These are phyloP conservation scores for Girardinus metallicus DNA, from an alignment of 2,797 vertebrate species.

Conservation along the genomic window DNA sequence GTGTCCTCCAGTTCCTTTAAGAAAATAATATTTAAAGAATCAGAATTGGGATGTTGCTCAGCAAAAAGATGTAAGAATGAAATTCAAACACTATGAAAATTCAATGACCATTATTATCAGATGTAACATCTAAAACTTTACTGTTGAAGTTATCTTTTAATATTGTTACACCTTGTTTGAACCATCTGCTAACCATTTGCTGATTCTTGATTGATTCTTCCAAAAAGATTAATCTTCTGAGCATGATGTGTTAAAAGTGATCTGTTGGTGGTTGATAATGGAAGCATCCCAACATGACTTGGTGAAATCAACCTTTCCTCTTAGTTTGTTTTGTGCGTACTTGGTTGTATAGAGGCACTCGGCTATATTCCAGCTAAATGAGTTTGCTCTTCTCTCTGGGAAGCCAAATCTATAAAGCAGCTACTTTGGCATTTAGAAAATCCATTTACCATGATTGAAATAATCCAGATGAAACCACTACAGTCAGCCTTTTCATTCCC, in stretches of 20 bases:
- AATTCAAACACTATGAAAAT: not conserved
- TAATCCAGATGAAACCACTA: slow-evolving; percentile 77
- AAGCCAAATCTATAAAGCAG: slow-evolving; percentile 76
- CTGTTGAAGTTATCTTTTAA: not conserved
- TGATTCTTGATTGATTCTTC: too few species aligned
- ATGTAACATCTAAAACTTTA: not conserved
- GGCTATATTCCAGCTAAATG: slow-evolving; percentile 74
- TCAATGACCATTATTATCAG: not conserved
- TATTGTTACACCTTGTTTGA: not conserved
- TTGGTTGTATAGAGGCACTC: slow-evolving; percentile 60
- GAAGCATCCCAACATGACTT: slow-evolving; percentile 47
- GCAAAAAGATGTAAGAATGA: not conserved
- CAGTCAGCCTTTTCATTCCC: slow-evolving; percentile 70
- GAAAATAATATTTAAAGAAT: not conserved
- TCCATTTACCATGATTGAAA: slow-evolving; percentile 79
- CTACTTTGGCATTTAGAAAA: slow-evolving; percentile 79
- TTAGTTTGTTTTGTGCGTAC: slow-evolving; percentile 46
- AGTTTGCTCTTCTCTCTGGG: slow-evolving; percentile 67
- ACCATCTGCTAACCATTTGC: not conserved
- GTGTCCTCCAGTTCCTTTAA: not conserved
- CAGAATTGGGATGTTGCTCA: not conserved
- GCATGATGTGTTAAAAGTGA: slow-evolving; percentile 33
- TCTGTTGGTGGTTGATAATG: slow-evolving; percentile 50
- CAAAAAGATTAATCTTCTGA: not conserved
- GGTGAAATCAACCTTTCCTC: slow-evolving; percentile 47